Percentiles rank a stretch among this genome's conserved stretches.
These are phyloP conservation scores for Drosophila lowei DNA, from an alignment of 1,140 invertebrate species.

Conservation along the genomic window DNA sequence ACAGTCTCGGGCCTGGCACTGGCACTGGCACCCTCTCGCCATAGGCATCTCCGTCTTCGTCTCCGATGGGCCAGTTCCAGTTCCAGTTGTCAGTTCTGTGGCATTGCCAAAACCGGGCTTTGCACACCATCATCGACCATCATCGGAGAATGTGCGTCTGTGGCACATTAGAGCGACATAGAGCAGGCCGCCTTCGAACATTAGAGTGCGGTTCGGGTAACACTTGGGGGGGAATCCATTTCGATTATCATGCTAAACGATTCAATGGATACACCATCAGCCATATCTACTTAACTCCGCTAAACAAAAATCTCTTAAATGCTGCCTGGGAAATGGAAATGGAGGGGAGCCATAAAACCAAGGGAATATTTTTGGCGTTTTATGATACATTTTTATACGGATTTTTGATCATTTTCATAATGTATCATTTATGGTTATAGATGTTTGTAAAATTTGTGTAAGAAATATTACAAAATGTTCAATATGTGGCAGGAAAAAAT, in stretches of 20 bases:
- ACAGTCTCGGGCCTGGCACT: constrained; percentile 1
- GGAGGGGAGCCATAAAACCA: constrained; percentile 24
- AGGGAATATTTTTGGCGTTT: too few species aligned
- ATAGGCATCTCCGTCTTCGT: constrained; percentile 9
- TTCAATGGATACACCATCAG: constrained; percentile 27
- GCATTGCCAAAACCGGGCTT: constrained; percentile 45
- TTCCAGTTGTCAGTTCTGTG: constrained; percentile 12
- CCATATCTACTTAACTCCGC: constrained; percentile 46
- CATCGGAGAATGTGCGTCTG: constrained; percentile 11
- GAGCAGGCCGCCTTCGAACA: constrained; percentile 5
- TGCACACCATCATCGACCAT: too few species aligned
- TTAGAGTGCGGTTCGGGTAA: constrained; percentile 10
- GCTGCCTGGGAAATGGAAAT: neutral
- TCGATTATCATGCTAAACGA: constrained; percentile 52
- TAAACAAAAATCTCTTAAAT: constrained; percentile 27
- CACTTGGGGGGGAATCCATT: constrained; percentile 30
- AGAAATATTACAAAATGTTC: too few species aligned
- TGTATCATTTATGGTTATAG: too few species aligned
- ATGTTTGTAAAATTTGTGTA: too few species aligned
- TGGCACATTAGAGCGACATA: neutral
- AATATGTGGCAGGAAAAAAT: too few species aligned
- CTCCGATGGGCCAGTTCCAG: neutral
- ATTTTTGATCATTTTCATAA: too few species aligned
- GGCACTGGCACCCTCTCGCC: constrained; percentile 5
- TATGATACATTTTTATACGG: too few species aligned